phyloP scores from a whole-genome alignment of 2,888 invertebrate species.

The Julus scandinavius region DNA sequence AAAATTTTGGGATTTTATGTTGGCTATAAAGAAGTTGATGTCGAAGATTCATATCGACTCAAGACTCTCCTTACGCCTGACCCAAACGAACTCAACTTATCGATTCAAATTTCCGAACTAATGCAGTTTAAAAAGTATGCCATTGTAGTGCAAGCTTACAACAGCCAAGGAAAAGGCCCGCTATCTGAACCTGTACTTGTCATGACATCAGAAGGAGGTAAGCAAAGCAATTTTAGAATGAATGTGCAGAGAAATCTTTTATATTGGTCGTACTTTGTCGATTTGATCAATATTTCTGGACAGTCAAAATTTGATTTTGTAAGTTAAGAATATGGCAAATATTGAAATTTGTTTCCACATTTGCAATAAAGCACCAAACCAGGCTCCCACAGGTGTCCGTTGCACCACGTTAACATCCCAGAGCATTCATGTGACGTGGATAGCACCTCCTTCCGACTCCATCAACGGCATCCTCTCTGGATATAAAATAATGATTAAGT shows the following conservation, averaged over 20 bases:
- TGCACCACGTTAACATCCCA: constrained; percentile 94
- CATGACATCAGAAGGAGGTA: constrained; percentile 66
- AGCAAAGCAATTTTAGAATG: not conserved
- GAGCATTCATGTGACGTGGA: constrained; percentile 94
- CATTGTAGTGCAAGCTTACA: constrained; percentile 65
- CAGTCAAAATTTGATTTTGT: too few species aligned
- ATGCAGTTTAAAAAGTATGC: constrained; percentile 65
- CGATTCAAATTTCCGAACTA: constrained; percentile 57
- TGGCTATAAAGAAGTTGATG: constrained; percentile 59
- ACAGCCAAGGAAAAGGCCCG: constrained; percentile 65
- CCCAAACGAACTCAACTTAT: constrained; percentile 56
- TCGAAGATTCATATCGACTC: constrained; percentile 58
- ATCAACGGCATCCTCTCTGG: constrained; percentile 96
- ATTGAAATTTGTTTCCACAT: not conserved
- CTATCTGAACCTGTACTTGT: constrained; percentile 63
- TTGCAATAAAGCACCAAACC: constrained; percentile 55
- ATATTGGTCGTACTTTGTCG: too few species aligned
- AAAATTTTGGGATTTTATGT: constrained; percentile 59
- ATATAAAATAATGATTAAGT: constrained; percentile 93
- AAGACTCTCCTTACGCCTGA: constrained; percentile 58
- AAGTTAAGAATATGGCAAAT: too few species aligned
- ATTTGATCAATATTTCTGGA: too few species aligned
- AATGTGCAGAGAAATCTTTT: not conserved
- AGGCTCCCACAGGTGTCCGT: constrained; percentile 74
- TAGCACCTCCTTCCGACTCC: constrained; percentile 88